Evolutionary conservation across 2,888 invertebrate genomes (phyloP).

Genomic region (Ochropleura leucogaster): DNA sequence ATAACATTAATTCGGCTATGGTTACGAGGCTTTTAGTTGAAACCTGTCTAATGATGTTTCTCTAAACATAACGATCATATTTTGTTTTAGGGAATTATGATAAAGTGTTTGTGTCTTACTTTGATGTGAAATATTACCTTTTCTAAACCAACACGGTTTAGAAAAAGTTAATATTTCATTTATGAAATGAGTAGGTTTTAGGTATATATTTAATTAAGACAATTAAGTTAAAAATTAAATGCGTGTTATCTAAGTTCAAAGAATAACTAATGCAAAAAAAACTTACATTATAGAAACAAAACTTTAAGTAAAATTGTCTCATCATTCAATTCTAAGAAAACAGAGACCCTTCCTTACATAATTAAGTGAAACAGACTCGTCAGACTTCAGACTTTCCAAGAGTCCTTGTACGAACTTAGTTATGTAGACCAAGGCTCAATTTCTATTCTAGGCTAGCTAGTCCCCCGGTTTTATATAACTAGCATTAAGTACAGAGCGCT

Average conservation of each 20-base stretch:
- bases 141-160: too few relatives aligned
- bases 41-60: conserved; percentile 22
- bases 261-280: neutral
- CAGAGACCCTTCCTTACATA: conserved; percentile 11
- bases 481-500: conserved; percentile 39
- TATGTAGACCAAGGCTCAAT: conserved; percentile 28
- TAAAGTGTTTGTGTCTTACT: conserved; percentile 8
- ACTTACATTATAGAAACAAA: neutral
- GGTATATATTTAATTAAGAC: neutral
- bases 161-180: too few relatives aligned
- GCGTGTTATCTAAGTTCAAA: neutral
- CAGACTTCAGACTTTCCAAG: conserved; percentile 21
- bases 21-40: conserved; percentile 41
- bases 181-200: neutral
- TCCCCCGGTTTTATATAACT: conserved; percentile 25
- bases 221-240: neutral
- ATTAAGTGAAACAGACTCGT: conserved; percentile 32
- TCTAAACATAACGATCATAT: conserved; percentile 27
- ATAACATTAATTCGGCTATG: conserved; percentile 46
- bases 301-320: neutral
- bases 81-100: conserved; percentile 28
- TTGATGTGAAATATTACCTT: conserved; percentile 5
- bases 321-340: conserved; percentile 4
- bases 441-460: conserved; percentile 21
- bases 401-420: conserved; percentile 20